These are phyloP conservation scores for Campoletis sonorensis DNA, from an alignment of 1,140 invertebrate species.

Conservation along the genomic window DNA sequence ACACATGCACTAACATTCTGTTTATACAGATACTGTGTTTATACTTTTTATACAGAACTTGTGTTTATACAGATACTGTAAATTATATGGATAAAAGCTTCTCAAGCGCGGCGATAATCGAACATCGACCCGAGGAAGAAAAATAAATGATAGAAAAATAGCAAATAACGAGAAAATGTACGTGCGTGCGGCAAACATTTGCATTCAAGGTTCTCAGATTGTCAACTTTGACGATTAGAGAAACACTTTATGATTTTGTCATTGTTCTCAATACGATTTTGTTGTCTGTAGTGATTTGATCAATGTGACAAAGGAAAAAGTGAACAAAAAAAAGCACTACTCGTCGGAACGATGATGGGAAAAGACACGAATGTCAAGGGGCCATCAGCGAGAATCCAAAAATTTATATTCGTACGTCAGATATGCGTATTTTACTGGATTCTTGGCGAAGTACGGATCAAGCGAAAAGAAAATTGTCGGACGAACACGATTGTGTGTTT, in stretches of 20 bases:
- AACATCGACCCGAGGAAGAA: slow-evolving; percentile 11
- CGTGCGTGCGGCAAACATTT: no score
- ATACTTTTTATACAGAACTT: no score
- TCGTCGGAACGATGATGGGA: neutral
- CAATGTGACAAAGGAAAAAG: neutral
- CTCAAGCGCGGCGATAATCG: slow-evolving; percentile 10
- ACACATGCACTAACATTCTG: no score
- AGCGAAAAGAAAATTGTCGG: neutral
- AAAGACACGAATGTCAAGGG: no score
- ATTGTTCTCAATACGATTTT: neutral
- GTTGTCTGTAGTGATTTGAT: neutral
- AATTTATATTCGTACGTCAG: no score
- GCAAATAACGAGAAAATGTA: neutral
- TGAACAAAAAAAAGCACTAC: neutral
- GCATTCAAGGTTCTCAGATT: no score
- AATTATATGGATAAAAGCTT: neutral
- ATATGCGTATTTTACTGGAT: no score
- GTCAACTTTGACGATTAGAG: no score
- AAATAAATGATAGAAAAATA: neutral
- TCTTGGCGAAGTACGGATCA: neutral
- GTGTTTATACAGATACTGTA: neutral
- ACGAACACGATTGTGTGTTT: neutral
- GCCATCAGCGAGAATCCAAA: no score
- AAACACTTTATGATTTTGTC: neutral
- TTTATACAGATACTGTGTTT: no score